phyloP scores from a whole-genome alignment of 35 echinoderm and acorn worm species.

The Lytechinus variegatus region DNA sequence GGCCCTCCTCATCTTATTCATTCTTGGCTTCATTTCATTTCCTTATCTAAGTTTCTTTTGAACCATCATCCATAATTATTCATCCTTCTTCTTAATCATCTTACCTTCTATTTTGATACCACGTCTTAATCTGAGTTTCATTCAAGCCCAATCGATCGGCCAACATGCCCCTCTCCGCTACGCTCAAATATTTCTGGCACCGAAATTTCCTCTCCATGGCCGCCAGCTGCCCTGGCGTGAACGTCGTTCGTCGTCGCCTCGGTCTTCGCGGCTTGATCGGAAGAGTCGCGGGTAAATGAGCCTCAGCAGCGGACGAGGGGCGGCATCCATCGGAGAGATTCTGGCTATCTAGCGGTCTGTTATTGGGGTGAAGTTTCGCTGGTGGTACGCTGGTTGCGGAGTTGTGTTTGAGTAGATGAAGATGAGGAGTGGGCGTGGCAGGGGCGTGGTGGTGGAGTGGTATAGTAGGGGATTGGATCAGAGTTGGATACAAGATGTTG shows the following conservation, averaged over 20 bases:
- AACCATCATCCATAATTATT: no score
- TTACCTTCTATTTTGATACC: constrained; percentile 79
- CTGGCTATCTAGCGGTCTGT: not conserved
- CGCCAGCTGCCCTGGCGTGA: constrained; percentile 69
- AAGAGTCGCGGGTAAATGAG: constrained; percentile 67
- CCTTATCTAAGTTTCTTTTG: not conserved
- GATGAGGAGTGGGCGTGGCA: not conserved
- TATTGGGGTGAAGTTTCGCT: not conserved
- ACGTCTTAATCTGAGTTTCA: constrained; percentile 81
- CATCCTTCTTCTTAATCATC: not conserved
- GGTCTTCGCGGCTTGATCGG: constrained; percentile 79
- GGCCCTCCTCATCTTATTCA: not conserved
- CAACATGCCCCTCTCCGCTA: constrained; percentile 67
- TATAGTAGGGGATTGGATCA: not conserved
- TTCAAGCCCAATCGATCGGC: constrained; percentile 69
- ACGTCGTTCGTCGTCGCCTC: constrained; percentile 67
- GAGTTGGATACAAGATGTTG: constrained; percentile 11
- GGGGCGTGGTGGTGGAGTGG: not conserved
- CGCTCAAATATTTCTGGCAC: constrained; percentile 81
- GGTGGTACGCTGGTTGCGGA: not conserved
- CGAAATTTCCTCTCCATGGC: constrained; percentile 74
- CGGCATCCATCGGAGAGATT: not conserved
- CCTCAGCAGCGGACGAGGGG: constrained; percentile 41
- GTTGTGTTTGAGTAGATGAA: not conserved
- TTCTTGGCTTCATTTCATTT: not conserved